Percentiles rank a stretch among this genome's conserved stretches.
phyloP scores from a whole-genome alignment of 2,888 invertebrate genomes.

The Tineola bisselliella region DNA sequence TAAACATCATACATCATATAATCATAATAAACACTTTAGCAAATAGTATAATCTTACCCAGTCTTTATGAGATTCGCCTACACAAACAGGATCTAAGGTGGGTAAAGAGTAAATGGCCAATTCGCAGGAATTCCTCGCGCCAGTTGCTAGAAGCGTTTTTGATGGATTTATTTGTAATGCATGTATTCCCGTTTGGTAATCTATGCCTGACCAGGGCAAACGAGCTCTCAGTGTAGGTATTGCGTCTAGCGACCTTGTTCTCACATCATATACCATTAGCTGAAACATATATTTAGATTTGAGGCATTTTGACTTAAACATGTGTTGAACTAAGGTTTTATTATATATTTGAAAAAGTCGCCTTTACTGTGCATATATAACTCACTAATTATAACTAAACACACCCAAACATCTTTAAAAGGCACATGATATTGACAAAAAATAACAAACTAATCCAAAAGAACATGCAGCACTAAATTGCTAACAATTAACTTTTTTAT shows the following conservation, averaged over 20 bases:
- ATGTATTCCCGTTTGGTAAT: slow-evolving; percentile 89
- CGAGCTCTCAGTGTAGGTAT: slow-evolving; percentile 84
- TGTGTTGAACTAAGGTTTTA: too few species aligned
- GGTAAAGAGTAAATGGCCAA: slow-evolving; percentile 89
- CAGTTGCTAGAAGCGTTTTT: slow-evolving; percentile 87
- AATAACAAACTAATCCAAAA: too few species aligned
- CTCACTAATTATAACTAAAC: too few species aligned
- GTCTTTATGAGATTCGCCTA: slow-evolving; percentile 94
- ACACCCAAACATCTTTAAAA: too few species aligned
- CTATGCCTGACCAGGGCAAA: slow-evolving; percentile 62
- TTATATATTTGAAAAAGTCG: too few species aligned
- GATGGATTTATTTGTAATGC: slow-evolving; percentile 95
- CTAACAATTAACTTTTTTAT: too few species aligned
- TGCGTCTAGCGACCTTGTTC: slow-evolving; percentile 84
- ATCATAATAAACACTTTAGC: too few species aligned
- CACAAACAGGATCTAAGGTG: slow-evolving; percentile 93
- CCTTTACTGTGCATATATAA: too few species aligned
- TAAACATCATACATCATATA: too few species aligned
- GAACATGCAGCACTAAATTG: too few species aligned
- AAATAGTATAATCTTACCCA: slow-evolving; percentile 82
- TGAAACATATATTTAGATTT: slow-evolving; percentile 34
- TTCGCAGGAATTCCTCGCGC: slow-evolving; percentile 91
- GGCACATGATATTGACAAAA: too few species aligned
- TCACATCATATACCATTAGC: slow-evolving; percentile 92
- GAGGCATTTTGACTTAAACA: too few species aligned